Base-by-base conservation (phyloP, 1,140 invertebrate species). In the Conus ventricosus region DNA sequence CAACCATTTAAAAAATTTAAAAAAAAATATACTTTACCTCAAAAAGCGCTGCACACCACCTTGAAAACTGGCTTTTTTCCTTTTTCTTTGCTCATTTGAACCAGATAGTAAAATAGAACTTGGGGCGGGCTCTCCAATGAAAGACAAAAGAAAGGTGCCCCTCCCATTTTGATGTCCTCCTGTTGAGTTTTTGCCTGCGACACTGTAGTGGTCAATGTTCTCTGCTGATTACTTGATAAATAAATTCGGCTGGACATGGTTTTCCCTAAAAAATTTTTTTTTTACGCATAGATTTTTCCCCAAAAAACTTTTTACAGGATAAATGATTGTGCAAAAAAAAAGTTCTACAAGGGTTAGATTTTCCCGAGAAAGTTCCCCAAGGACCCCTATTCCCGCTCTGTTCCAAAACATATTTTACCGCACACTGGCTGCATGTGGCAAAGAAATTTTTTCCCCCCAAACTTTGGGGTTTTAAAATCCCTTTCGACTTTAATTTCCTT, bases 31-130 rank as follows among this genome's bases (percentile, higher is more conserved):
- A n/a, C n/a, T n/a, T n/a, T n/a, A n/a, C n/a, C n/a, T n/a, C n/a
- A n/a, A n/a, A n/a, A n/a, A n/a, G n/a, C n/a, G n/a, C n/a, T n/a
- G n/a, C n/a, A n/a, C n/a, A n/a, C n/a, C n/a, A n/a, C n/a, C n/a
- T n/a, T n/a, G n/a, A n/a, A n/a, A n/a, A n/a, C n/a, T n/a, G n/a
- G n/a, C n/a, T n/a, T n/a, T n/a, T n/a, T 94, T 94, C 57, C 95
- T 88, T 89, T 92, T 94, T 17, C 93, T 88, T 81, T 91, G 90
- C 71, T 94, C 91, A 89, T 92, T 90, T 93, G 90, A 63, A 84
- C 80, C 20, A 83, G 17, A 89, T 91, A 90, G 84, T 87, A n/a
- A 88, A 7, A 88, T 63, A 13, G 76, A 89, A 60, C 63, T 39
- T 71, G 86, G 25, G n/a, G 53, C 86, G n/a, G 53, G 88, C 54